Base-by-base conservation (phyloP, 2,797 vertebrate species). In the Poliocrania exsul region DNA sequence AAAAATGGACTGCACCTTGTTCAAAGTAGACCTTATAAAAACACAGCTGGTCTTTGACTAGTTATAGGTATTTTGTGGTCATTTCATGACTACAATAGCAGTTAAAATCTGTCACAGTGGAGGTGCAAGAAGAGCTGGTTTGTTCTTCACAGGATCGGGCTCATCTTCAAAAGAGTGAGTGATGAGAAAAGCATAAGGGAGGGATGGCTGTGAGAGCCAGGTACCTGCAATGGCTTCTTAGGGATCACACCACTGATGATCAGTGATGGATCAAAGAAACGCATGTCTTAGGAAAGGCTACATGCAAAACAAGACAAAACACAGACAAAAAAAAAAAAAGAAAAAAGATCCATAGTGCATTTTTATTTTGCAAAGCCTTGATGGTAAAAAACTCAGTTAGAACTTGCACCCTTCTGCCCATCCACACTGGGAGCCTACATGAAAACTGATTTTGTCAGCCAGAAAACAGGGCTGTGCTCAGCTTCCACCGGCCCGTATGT, bases 1-100 rank as follows among this genome's bases (percentile, higher is more conserved):
- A 88, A 88, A 93, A 93, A 92, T 78, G n/a, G 84, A 90, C 78
- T 84, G 74, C 61, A 81, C 85, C 92, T 95, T 87, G 74, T 85
- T 93, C 56, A 62, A 91, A 92, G 86, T 5, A 92, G 61, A 77
- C 61, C 50, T 93, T 79, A 90, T 31, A 58, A 84, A 95, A 96
- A 93, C 86, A 95, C 93, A 95, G 93, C 84, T 61, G 81, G 61
- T 91, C 71, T 90, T 71, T 69, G 82, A 75, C 33, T 66, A 44
- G 42, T 21, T 2, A 3, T 70, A 61, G 81, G 88, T 56, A 64
- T 85, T 95, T 91, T 78, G 67, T 54, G 86, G 84, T 71, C 37
- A 33, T 85, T 91, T 89, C 60, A 31, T 4, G n/a, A 88, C 58
- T 81, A 81, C 54, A 24, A 46, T 4, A 69, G 78, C 3, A 11